phyloP scores from a whole-genome alignment of 2,888 invertebrate species.

The Pseudococcus longispinus region DNA sequence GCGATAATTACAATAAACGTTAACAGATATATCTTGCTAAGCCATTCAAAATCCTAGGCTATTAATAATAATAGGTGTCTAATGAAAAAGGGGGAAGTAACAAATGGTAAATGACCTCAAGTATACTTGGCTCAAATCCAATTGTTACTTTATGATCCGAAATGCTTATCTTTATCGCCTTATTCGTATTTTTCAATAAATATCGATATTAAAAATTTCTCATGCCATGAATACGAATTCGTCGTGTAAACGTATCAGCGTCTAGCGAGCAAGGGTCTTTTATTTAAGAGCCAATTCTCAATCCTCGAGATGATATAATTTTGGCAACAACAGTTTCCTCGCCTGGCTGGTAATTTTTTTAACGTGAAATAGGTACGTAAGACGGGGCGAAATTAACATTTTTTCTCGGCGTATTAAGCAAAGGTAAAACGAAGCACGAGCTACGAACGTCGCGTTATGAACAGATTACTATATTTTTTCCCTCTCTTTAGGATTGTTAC shows the following conservation, averaged over 20 bases:
- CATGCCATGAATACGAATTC: constrained; percentile 25
- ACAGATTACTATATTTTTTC: neutral
- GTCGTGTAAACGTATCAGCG: neutral
- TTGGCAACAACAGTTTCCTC: neutral
- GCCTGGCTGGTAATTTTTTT: neutral
- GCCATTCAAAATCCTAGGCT: neutral
- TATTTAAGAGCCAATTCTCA: constrained; percentile 29
- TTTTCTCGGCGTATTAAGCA: neutral
- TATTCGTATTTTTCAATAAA: constrained; percentile 31
- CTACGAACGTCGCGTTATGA: neutral
- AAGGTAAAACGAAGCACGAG: neutral
- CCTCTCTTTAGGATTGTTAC: neutral
- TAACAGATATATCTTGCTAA: constrained; percentile 17
- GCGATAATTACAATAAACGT: constrained; percentile 12
- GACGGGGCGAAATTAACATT: neutral
- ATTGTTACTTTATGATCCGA: constrained; percentile 24
- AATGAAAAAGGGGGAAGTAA: constrained; percentile 23
- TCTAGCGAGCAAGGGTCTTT: neutral
- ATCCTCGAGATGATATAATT: constrained; percentile 20
- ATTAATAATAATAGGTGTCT: constrained; percentile 34
- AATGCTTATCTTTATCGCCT: constrained; percentile 22
- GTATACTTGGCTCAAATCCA: constrained; percentile 25
- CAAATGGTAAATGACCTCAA: constrained; percentile 31
- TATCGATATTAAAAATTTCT: constrained; percentile 25
- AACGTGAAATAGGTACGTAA: neutral